Base-by-base conservation (phyloP, 2,797 vertebrate species). In the Acropternis orthonyx region DNA sequence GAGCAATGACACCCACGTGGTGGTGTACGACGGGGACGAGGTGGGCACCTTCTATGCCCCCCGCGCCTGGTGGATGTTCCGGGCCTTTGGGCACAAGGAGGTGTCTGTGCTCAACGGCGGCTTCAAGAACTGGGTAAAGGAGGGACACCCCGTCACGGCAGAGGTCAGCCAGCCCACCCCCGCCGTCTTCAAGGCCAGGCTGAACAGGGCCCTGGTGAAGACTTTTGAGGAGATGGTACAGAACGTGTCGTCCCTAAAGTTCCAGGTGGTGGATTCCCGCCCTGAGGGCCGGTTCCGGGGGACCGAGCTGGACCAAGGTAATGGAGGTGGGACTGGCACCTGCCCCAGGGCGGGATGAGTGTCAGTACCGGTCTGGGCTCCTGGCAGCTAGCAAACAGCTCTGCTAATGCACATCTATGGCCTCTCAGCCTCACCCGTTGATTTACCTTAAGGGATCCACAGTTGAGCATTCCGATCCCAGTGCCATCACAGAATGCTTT, bases 31-130 rank as follows among this genome's bases (percentile, higher is more conserved):
- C 21, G 98, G 98, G 54, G 99, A 99, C 78, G 32, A 98, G 63
- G 93, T 99, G 77, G 99, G 99, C 14, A 97, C 97, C 51, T 99
- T 97, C 97, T 98, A 98, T 2, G 98, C 99, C 2, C 99, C 99
- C 6, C 98, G 99, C 0, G 98, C 99, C 22, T 99, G 99, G 99
- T 99, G 99, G 99, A 99, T 99, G 99, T 99, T 99, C 95, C 98
- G 98, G 12, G 96, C 98, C 54, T 99, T 99, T 4, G 99, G 99
- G 6, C 99, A 99, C 97, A 92, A 86, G 6, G 90, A 94, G 2
- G 99, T 99, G 37, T 99, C 99, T 0, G 98, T 99, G 62, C 98
- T 99, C 96, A 98, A 99, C 44, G 99, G 99, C 0, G 99, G 99
- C 24, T 97, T 99, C 94, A 98, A 97, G 96, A 98, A 98, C 85